These are phyloP conservation scores for Melanotaenia parkinsoni DNA, from an alignment of 2,797 vertebrate genomes.

Conservation along the genomic window DNA sequence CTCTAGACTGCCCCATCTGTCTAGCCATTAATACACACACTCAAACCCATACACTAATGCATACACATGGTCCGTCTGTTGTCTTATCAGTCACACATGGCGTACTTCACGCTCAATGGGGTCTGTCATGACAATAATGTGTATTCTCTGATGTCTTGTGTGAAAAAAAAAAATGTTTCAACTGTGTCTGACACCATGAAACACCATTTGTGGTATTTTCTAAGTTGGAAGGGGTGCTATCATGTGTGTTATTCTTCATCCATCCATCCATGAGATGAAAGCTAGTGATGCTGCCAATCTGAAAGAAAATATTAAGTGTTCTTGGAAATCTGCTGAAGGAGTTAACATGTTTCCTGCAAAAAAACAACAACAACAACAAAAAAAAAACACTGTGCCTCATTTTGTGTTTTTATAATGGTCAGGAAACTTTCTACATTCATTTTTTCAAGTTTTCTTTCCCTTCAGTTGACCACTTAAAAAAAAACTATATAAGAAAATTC, in stretches of 20 bases:
- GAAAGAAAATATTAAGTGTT: background rate
- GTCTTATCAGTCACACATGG: slow-evolving; percentile 64
- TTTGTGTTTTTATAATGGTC: background rate
- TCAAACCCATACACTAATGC: slow-evolving; percentile 55
- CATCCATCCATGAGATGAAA: background rate
- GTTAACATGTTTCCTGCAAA: background rate
- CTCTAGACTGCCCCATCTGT: slow-evolving; percentile 78
- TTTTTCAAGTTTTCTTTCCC: background rate
- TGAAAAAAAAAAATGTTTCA: slow-evolving; percentile 21
- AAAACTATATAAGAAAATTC: background rate
- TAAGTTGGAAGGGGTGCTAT: background rate
- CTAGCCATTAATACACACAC: slow-evolving; percentile 66
- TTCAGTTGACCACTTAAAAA: too few species aligned
- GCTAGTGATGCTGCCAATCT: background rate
- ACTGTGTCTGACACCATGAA: slow-evolving; percentile 29
- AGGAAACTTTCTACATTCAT: background rate
- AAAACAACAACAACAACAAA: background rate
- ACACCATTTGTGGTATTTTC: slow-evolving; percentile 9
- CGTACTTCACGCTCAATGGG: slow-evolving; percentile 59
- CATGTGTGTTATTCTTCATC: background rate
- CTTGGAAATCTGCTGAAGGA: background rate
- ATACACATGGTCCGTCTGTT: slow-evolving; percentile 67
- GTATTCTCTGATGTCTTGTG: slow-evolving; percentile 50
- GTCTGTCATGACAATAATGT: slow-evolving; percentile 52
- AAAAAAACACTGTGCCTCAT: background rate